These are phyloP conservation scores for Tanypteryx hageni DNA, from an alignment of 2,888 invertebrate genomes.

Conservation along the genomic window DNA sequence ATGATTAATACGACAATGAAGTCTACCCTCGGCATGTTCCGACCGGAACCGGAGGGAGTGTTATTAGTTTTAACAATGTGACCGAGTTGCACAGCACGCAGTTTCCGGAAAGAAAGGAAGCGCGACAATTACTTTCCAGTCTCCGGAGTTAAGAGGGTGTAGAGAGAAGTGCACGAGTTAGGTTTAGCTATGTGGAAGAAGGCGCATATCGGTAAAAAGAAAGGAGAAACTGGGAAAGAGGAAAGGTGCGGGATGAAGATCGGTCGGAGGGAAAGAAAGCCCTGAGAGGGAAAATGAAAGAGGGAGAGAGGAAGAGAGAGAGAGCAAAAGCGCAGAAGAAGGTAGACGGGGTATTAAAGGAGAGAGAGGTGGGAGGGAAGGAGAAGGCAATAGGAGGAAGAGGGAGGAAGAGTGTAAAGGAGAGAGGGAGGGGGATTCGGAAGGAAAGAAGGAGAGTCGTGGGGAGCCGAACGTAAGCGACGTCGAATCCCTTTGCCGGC, in stretches of 20 bases:
- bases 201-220: no score
- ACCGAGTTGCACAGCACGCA: neutral
- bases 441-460: no score
- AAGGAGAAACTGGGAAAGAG: no score
- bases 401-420: no score
- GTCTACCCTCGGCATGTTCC: neutral
- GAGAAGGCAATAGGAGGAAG: no score
- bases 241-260: neutral
- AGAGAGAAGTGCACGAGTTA: neutral
- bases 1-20: constrained; percentile 57
- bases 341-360: no score
- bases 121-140: neutral
- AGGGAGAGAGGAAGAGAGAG: neutral
- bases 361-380: no score
- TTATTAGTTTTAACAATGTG: neutral
- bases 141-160: neutral
- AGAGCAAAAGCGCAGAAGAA: no score
- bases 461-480: neutral
- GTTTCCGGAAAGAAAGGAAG: neutral
- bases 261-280: neutral
- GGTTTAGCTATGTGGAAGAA: no score
- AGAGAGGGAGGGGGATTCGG: no score
- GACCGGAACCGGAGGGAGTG: neutral
- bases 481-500: constrained; percentile 9
- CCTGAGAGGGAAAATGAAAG: no score